These are phyloP conservation scores for Enteromius afrohamiltoni DNA, from an alignment of 2,797 vertebrate genomes.

Conservation along the genomic window DNA sequence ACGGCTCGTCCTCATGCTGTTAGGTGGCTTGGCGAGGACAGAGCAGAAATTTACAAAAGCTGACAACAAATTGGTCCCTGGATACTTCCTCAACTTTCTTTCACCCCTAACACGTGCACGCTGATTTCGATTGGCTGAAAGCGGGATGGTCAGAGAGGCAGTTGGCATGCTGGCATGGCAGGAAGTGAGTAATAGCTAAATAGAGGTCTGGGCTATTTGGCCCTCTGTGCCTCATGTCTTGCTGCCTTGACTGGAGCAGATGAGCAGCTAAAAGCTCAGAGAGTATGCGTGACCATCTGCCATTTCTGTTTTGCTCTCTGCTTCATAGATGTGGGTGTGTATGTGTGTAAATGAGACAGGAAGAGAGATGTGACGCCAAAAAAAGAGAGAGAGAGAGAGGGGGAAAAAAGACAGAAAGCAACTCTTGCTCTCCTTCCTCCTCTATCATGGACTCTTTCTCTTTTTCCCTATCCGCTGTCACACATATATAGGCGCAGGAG, in stretches of 20 bases:
- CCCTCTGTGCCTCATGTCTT: constrained; percentile 33
- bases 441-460: constrained; percentile 5
- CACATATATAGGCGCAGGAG: background rate
- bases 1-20: constrained; percentile 48
- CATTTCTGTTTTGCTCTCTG: constrained; percentile 41
- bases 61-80: constrained; percentile 57
- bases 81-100: constrained; percentile 47
- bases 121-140: constrained; percentile 1
- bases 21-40: constrained; percentile 25
- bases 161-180: constrained; percentile 16
- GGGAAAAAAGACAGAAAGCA: background rate
- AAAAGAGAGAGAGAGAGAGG: background rate
- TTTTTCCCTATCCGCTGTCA: constrained; percentile 13
- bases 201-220: constrained; percentile 38
- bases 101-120: constrained; percentile 13
- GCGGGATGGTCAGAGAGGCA: constrained; percentile 21
- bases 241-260: constrained; percentile 36
- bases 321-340: constrained; percentile 15
- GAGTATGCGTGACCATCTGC: constrained; percentile 55
- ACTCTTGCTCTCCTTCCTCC: constrained; percentile 6
- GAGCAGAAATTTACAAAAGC: constrained; percentile 37
- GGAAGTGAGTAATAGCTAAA: constrained; percentile 31
- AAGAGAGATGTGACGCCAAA: background rate
- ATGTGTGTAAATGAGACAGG: constrained; percentile 36
- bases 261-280: constrained; percentile 36